Evolutionary conservation across 2,113 vertebrate genomes (phyloP).

Genomic region (Heloderma charlesbogerti): DNA sequence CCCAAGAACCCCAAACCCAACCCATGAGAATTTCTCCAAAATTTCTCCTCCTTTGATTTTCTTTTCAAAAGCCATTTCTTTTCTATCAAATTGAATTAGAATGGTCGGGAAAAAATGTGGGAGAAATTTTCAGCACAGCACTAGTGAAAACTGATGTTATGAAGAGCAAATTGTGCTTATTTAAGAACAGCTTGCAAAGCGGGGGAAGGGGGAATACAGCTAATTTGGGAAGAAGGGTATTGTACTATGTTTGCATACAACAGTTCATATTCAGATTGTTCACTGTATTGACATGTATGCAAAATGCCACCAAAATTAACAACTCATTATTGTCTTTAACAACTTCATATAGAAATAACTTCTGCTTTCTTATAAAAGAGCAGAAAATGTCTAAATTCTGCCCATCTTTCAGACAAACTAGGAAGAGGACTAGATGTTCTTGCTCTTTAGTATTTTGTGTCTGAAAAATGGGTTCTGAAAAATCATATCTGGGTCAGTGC

Average conservation of each 20-base stretch:
- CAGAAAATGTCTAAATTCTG: neutral
- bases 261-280: neutral
- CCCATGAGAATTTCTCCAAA: too few relatives aligned
- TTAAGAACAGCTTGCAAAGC: neutral
- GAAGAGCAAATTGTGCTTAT: neutral
- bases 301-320: slow-evolving; percentile 6
- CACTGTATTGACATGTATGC: neutral
- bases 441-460: slow-evolving; percentile 1
- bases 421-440: neutral
- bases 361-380: neutral
- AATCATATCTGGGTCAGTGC: slow-evolving; percentile 35
- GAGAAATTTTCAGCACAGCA: too few relatives aligned
- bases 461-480: slow-evolving; percentile 33
- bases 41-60: too few relatives aligned
- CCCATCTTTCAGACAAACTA: neutral
- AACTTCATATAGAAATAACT: neutral
- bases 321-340: neutral
- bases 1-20: too few relatives aligned
- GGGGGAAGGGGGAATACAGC: neutral
- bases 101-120: too few relatives aligned
- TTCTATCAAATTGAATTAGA: too few relatives aligned
- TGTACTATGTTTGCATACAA: slow-evolving; percentile 3
- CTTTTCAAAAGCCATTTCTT: too few relatives aligned
- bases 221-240: neutral
- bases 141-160: neutral